phyloP scores from a whole-genome alignment of 2,113 vertebrate species.

The Colistium nudipinnis region DNA sequence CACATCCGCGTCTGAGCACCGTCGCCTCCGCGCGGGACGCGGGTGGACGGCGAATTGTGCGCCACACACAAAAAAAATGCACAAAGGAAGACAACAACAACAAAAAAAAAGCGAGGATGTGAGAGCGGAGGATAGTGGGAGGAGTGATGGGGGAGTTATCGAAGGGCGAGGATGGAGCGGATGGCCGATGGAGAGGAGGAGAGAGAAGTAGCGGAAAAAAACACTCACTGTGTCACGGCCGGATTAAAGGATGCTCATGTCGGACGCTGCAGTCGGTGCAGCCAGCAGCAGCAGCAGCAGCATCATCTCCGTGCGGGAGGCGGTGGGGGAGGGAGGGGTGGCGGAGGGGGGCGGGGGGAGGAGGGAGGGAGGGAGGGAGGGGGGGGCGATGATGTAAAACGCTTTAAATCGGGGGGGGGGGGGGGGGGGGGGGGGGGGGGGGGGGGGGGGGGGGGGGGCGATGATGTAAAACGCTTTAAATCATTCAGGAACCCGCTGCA shows the following conservation, averaged over 20 bases:
- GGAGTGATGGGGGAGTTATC: not conserved
- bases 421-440: slow-evolving; percentile 1
- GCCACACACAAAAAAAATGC: slow-evolving; percentile 42
- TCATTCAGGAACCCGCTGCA: slow-evolving; percentile 72
- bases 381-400: too few relatives aligned
- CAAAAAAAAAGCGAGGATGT: slow-evolving; percentile 13
- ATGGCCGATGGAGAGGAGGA: not conserved
- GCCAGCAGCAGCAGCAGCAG: slow-evolving; percentile 74
- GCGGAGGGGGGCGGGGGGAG: slow-evolving; percentile 22
- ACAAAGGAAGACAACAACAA: slow-evolving; percentile 61
- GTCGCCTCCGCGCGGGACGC: slow-evolving; percentile 4
- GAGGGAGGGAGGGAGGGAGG: slow-evolving; percentile 19
- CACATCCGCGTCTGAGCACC: not conserved
- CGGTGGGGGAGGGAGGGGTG: slow-evolving; percentile 17
- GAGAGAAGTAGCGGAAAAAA: slow-evolving; percentile 30
- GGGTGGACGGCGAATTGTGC: slow-evolving; percentile 34
- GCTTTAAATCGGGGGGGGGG: too few relatives aligned
- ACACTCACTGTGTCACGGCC: slow-evolving; percentile 69
- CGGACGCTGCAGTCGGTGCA: slow-evolving; percentile 77
- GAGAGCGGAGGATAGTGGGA: not conserved
- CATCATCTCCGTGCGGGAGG: slow-evolving; percentile 53
- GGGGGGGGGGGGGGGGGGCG: slow-evolving; percentile 37
- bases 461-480: slow-evolving; percentile 77
- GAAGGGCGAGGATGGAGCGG: not conserved
- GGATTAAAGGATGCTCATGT: slow-evolving; percentile 74